phyloP scores from a whole-genome alignment of 2,113 vertebrate genomes.

The Capreolus pygargus region DNA sequence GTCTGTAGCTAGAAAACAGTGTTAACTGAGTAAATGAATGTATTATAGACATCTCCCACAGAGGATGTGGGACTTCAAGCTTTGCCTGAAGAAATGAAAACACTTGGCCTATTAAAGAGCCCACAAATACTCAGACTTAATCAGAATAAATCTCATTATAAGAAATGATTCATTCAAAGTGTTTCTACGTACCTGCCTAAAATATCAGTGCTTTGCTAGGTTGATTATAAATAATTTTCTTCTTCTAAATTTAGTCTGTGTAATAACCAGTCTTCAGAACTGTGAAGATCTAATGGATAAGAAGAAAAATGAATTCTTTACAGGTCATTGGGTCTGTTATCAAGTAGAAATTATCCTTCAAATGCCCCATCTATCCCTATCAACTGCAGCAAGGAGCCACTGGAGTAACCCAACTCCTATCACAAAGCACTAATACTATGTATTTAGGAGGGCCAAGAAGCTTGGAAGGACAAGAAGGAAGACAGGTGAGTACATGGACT shows the following conservation, averaged over 20 bases:
- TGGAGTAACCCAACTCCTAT: background rate
- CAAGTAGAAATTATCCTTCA: conserved; percentile 23
- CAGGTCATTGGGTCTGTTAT: background rate
- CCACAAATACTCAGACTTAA: background rate
- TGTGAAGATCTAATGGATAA: background rate
- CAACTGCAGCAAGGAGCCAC: background rate
- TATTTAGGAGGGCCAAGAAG: background rate
- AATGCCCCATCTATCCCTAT: background rate
- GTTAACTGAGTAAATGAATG: background rate
- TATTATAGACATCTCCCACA: background rate
- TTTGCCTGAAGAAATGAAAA: conserved; percentile 15
- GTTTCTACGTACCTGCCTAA: background rate
- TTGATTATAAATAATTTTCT: background rate
- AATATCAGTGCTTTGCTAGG: background rate
- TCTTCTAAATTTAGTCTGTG: background rate
- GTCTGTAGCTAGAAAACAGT: background rate
- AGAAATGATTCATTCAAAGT: background rate
- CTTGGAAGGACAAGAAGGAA: background rate
- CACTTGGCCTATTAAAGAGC: background rate
- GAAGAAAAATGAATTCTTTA: conserved; percentile 35
- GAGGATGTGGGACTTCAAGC: background rate
- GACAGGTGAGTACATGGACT: background rate
- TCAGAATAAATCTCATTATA: background rate
- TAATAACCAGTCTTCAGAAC: background rate
- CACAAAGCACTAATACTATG: background rate